Evolutionary conservation across 2,888 invertebrate species (phyloP).

Genomic region (Drosophila rellima): DNA sequence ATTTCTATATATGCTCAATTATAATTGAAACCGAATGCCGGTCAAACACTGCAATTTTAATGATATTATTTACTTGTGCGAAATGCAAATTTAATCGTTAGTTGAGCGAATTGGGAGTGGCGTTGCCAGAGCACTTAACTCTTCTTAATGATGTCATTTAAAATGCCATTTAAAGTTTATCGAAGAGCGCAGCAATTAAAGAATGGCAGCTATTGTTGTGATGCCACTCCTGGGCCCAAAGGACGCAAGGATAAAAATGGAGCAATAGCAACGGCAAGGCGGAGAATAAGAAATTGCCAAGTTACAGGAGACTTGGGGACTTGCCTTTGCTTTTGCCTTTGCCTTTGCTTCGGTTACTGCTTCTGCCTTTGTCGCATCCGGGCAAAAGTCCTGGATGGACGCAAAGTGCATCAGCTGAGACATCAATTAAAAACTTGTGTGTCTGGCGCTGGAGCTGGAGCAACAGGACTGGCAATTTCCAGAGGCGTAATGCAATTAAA

Average conservation of each 20-base stretch:
- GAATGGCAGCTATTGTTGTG: slow-evolving; percentile 29
- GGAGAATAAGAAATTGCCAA: slow-evolving; percentile 40
- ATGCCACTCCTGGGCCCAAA: slow-evolving; percentile 20
- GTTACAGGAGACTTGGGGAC: slow-evolving; percentile 30
- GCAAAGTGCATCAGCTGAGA: slow-evolving; percentile 68
- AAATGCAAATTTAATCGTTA: background rate
- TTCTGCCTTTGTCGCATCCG: slow-evolving; percentile 20
- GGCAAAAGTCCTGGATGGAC: slow-evolving; percentile 25
- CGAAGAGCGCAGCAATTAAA: slow-evolving; percentile 36
- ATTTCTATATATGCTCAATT: slow-evolving; percentile 18
- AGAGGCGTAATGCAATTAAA: slow-evolving; percentile 73
- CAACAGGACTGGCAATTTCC: slow-evolving; percentile 53
- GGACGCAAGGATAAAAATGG: slow-evolving; percentile 4
- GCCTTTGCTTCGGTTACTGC: slow-evolving; percentile 1
- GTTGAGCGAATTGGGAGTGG: background rate
- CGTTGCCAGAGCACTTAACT: slow-evolving; percentile 36
- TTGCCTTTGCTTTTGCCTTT: background rate
- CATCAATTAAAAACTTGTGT: slow-evolving; percentile 74
- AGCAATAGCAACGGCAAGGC: slow-evolving; percentile 15
- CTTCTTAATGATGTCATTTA: slow-evolving; percentile 64
- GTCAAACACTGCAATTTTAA: slow-evolving; percentile 22
- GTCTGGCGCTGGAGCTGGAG: slow-evolving; percentile 29
- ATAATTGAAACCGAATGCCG: slow-evolving; percentile 26
- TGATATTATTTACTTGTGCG: slow-evolving; percentile 14
- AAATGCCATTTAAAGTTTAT: slow-evolving; percentile 59